Evolutionary conservation across 2,113 vertebrate species (phyloP).

Genomic region (Myxocyprinus asiaticus): DNA sequence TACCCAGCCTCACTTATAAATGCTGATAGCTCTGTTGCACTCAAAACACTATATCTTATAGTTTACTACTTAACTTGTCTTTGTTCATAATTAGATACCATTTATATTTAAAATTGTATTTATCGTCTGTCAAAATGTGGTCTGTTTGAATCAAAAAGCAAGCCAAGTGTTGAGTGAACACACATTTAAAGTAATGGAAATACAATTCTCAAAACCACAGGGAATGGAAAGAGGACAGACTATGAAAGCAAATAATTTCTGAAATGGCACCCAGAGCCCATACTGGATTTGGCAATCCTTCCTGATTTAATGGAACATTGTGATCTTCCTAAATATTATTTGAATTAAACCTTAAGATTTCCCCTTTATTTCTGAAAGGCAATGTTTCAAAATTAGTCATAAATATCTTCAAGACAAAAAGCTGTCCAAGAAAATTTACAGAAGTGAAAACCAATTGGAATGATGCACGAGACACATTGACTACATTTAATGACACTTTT

Average conservation of each 20-base stretch:
- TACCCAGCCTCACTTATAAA: background rate
- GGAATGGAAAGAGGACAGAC: background rate
- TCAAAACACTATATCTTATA: background rate
- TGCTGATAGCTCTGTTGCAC: background rate
- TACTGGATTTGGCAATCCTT: background rate
- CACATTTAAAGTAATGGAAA: slow-evolving; percentile 21
- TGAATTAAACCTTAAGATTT: no score
- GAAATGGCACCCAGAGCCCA: background rate
- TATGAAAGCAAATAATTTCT: slow-evolving; percentile 7
- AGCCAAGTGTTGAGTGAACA: slow-evolving; percentile 9
- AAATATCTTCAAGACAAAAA: no score
- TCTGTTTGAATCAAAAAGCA: background rate
- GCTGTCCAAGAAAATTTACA: no score
- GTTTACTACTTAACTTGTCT: slow-evolving; percentile 4
- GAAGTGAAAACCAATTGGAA: no score
- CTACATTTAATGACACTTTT: no score
- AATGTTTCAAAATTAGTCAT: no score
- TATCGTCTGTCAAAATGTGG: slow-evolving; percentile 33
- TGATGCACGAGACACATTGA: no score
- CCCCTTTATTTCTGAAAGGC: no score
- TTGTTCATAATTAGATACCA: background rate
- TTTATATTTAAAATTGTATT: slow-evolving; percentile 1
- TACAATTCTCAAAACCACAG: slow-evolving; percentile 13
- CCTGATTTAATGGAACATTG: background rate
- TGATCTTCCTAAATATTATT: background rate